Evolutionary conservation across 2,113 vertebrate species (phyloP), one percentile per base, ranked within the genome.

Genomic region (Strix uralensis): DNA sequence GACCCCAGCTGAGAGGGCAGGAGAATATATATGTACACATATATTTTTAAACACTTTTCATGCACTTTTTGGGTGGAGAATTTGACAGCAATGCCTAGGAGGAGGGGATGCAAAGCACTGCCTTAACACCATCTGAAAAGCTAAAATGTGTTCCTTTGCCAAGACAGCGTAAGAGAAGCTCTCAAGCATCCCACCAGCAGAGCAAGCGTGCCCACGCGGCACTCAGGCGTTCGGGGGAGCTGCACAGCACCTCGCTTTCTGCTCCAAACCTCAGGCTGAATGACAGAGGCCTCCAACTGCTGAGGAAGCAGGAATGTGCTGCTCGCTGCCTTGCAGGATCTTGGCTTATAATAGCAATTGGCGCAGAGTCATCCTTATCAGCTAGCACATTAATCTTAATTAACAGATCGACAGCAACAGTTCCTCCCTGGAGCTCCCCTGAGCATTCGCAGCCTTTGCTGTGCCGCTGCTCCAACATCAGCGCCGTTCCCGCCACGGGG

Each of bases 341-440:
- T 80, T 95, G 94, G 89, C 88, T 84, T 44, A 5, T 32, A 91
- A 42, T 1, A 95, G 93, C 93, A 92, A 87, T 86, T 95, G 94
- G 96, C 83, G 2, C 91, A 18, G 94, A 97, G 94, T 95, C 95
- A 90, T 96, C 95, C 96, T 97, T 97, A 97, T 97, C 96, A 97
- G 97, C 94, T 19, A 78, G 92, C 95, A 55, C 96, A 97, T 97
- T 97, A 95, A 97, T 97, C 97, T 97, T 96, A 96, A 97, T 97
- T 97, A 97, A 96, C 95, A 81, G 94, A 96, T 95, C 91, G 96
- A 97, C 96, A 96, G 92, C 88, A 91, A 91, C 90, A 80, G 77
- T 96, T 96, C 96, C 96, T 95, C 93, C 93, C 89, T 17, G 72
- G 5, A 85, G 94, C 90, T 96, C 95, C 94, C 95, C 86, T 61